Evolutionary conservation across 2,888 invertebrate genomes (phyloP), one percentile per base, ranked within the genome.

Genomic region (Epinotia brunnichana): DNA sequence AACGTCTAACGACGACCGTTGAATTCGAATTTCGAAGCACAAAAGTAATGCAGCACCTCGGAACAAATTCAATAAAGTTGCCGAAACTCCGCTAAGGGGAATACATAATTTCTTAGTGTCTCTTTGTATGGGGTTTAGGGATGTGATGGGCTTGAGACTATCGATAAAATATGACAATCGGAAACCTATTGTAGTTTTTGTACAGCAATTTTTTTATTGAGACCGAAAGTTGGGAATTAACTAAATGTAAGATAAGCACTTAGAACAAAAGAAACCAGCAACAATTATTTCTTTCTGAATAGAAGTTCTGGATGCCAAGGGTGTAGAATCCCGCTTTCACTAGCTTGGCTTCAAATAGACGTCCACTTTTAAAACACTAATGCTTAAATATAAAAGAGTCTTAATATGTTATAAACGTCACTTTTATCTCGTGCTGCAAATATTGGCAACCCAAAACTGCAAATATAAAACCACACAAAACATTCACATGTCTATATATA

Each of bases 51-150:
- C 90, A 88, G 86, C 85, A 85, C 84, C 86, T 89, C 85, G 81
- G 87, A 92, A 92, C 91, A 92, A 92, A 92, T 92, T 92, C 92
- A 92, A 92, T 92, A 92, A 92, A 91, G 88, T 92, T 90, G 77
- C 85, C 86, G 88, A 89, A 90, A 90, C 91, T 91, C 82, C 88
- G 88, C 88, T 88, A 90, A 90, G 90, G 90, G 91, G 92, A 92
- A 92, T 92, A 92, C 91, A 89, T 92, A 92, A 92, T 92, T 91
- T 91, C 91, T 91, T 91, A 91, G 88, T 90, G 91, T 91, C 91
- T 91, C 92, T 92, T 92, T 92, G 90, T 90, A 85, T 84, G 85
- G 81, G 75, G 72, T 72, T 15, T 89, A 89, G 87, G 76, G 88
- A 79, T 79, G 89, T 75, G 78, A 19, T 15, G 11, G 21, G 35